Base-by-base conservation (phyloP, 2,797 vertebrate genomes). In the Phoebastria nigripes region DNA sequence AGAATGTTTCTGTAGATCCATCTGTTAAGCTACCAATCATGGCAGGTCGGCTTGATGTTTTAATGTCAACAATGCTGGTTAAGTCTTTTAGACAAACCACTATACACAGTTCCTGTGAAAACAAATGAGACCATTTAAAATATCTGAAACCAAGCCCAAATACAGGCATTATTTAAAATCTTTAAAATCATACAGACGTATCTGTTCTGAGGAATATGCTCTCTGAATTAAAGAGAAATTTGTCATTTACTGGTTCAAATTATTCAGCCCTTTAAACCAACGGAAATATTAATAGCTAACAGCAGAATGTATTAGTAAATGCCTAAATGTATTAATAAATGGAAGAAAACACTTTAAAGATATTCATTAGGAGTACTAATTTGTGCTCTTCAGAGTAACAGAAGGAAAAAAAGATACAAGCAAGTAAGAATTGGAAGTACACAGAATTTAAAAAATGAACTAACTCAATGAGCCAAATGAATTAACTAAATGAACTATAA, bases 21-120 rank as follows among this genome's bases (percentile, higher is more conserved):
- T 99, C 99, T 29, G 99, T 99, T 87, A 99, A 98, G 97, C 99
- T 99, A 96, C 99, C 99, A n/a, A 99, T 99, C 99, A 99, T 99
- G 79, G 99, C 99, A 72, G 99, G 99, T 63, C 99, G 98, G 94
- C 99, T 99, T 35, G 99, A 99, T 11, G 99, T 99, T 98, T 99
- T 99, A 94, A 99, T 99, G 97, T 99, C 99, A 93, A 99, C 99
- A 55, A 99, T 98, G 89, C 98, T 99, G 89, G 99, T 99, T 94
- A 99, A 97, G 94, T 99, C 99, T 97, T 99, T 99, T 93, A 99
- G 98, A 94, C 99, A 99, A 86, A 99, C 99, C 72, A 99, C 99
- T 97, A 99, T 97, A 97, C 99, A 99, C 33, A 99, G 97, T 91
- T 99, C 99, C 99, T 99, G 81, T 59, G 55, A 95, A 95, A 97